These are phyloP conservation scores for Turritopsis rubra DNA, from an alignment of 30 jellyfish, hydroid and myxozoan genomes.

Conservation along the genomic window DNA sequence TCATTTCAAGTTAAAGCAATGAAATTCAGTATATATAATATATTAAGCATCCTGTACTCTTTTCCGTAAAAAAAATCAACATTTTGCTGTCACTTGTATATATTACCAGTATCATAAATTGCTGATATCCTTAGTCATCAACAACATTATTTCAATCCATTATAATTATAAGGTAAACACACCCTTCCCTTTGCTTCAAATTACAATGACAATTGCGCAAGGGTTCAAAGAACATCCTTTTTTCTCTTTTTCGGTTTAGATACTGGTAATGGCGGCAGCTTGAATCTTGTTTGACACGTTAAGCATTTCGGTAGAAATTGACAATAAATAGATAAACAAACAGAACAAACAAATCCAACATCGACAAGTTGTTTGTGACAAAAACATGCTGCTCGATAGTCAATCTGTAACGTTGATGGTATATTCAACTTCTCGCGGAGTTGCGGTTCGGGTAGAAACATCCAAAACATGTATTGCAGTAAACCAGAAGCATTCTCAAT, in stretches of 20 bases:
- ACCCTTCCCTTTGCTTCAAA: neutral
- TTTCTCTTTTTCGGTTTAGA: constrained; percentile 58
- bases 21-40: too few species aligned
- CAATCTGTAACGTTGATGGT: constrained; percentile 70
- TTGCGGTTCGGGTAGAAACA: constrained; percentile 63
- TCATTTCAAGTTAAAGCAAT: too few species aligned
- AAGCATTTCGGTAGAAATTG: constrained; percentile 72
- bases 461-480: constrained; percentile 74
- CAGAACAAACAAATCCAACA: constrained; percentile 93
- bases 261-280: constrained; percentile 65
- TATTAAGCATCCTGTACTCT: too few species aligned
- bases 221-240: constrained; percentile 21
- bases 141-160: neutral
- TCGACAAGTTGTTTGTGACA: constrained; percentile 82
- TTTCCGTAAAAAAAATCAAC: too few species aligned
- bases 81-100: too few species aligned
- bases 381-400: constrained; percentile 92
- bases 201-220: neutral
- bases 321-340: constrained; percentile 84
- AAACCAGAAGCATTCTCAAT: constrained; percentile 50
- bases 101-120: too few species aligned
- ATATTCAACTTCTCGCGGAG: constrained; percentile 49
- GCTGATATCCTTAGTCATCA: neutral
- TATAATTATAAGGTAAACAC: neutral
- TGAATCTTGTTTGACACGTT: constrained; percentile 82